phyloP scores from a whole-genome alignment of 2,113 vertebrate genomes.

The Myotis lucifugus region DNA sequence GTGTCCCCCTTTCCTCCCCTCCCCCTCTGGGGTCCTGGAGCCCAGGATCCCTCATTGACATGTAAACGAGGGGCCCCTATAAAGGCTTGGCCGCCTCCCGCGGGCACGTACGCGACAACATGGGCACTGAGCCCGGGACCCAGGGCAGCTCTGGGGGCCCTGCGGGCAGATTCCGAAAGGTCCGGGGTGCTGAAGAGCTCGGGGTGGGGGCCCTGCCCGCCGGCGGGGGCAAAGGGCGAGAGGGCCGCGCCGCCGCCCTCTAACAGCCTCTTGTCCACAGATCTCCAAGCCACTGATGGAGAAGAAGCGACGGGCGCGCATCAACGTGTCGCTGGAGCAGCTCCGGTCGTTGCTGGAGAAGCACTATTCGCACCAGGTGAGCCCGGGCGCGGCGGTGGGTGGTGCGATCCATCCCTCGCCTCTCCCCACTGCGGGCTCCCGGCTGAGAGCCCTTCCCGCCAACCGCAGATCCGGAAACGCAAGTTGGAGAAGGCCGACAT shows the following conservation, averaged over 20 bases:
- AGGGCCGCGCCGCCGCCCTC: background rate
- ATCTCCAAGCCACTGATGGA: constrained; percentile 95
- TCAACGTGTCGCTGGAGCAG: constrained; percentile 92
- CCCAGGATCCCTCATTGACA: constrained; percentile 71
- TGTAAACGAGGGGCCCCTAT: constrained; percentile 77
- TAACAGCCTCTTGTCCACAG: constrained; percentile 66
- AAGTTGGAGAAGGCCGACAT: constrained; percentile 95
- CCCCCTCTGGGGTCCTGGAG: background rate
- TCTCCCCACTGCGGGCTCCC: background rate
- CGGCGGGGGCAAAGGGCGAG: accelerated
- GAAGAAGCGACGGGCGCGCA: constrained; percentile 92
- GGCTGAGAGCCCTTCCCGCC: background rate
- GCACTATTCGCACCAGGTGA: constrained; percentile 91
- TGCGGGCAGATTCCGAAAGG: constrained; percentile 71
- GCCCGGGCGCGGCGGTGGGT: accelerated
- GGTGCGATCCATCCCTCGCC: background rate
- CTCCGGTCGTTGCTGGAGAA: constrained; percentile 89
- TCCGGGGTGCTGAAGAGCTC: background rate
- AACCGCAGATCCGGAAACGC: constrained; percentile 90
- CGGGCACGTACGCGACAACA: background rate
- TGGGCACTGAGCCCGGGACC: constrained; percentile 60
- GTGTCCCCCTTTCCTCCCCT: background rate
- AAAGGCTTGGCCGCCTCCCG: background rate
- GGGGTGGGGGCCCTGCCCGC: background rate
- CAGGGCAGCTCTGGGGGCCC: background rate